Conservation (phyloP, 2,888 invertebrate species). For the Notodonta ziczac region DNA sequence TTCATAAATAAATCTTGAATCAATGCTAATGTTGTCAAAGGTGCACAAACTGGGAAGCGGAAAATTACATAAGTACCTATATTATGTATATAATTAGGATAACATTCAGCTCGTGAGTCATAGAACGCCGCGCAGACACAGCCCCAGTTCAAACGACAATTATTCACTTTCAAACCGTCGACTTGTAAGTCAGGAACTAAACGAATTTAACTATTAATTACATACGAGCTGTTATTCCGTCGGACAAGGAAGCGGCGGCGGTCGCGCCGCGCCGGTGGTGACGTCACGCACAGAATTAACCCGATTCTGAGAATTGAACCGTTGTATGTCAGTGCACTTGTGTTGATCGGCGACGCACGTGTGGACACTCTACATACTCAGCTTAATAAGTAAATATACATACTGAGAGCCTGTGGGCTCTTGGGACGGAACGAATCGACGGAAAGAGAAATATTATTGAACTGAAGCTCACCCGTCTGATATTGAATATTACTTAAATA, state of each 20-base stretch:
- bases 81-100: constrained; percentile 24
- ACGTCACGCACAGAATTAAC: constrained; percentile 80
- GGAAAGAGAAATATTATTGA: neutral
- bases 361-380: constrained; percentile 55
- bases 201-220: constrained; percentile 52
- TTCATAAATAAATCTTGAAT: neutral
- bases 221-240: constrained; percentile 50
- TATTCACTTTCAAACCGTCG: constrained; percentile 38
- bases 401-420: neutral
- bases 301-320: constrained; percentile 74
- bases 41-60: constrained; percentile 11
- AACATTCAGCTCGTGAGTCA: constrained; percentile 10
- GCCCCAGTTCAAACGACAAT: constrained; percentile 25
- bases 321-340: constrained; percentile 75
- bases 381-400: constrained; percentile 4
- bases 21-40: neutral
- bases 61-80: constrained; percentile 13
- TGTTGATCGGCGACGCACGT: constrained; percentile 69
- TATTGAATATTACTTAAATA: neutral
- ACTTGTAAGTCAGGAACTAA: constrained; percentile 47
- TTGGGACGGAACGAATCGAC: neutral
- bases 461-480: neutral
- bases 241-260: constrained; percentile 64
- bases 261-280: constrained; percentile 47
- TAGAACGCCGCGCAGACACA: constrained; percentile 10